Percentiles rank a stretch among this genome's conserved stretches.
These are phyloP conservation scores for Thymallus thymallus DNA, from an alignment of 2,113 vertebrate genomes.

Conservation along the genomic window DNA sequence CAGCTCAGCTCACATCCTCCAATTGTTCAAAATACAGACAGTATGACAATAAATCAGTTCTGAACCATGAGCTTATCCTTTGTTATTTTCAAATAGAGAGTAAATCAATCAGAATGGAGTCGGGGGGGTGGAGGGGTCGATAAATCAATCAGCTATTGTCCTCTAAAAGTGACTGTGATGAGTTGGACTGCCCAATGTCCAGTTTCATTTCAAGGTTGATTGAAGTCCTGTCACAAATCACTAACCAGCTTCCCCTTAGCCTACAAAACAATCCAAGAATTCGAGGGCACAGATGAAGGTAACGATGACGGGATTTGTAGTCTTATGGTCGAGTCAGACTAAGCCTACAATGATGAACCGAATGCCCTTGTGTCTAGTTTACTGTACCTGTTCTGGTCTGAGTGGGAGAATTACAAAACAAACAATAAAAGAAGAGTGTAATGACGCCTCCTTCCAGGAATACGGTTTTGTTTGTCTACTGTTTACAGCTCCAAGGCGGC, in stretches of 20 bases:
- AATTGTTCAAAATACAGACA: background rate
- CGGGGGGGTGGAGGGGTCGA: background rate
- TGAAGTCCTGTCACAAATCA: constrained; percentile 45
- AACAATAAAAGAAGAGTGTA: background rate
- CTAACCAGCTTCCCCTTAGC: background rate
- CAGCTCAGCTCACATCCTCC: background rate
- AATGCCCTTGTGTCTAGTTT: background rate
- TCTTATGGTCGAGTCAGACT: background rate
- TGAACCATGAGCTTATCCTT: background rate
- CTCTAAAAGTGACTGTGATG: background rate
- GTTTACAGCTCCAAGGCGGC: background rate
- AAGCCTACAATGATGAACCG: background rate
- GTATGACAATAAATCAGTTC: background rate
- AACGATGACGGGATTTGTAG: constrained; percentile 45
- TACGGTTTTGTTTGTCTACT: background rate
- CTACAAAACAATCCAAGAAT: constrained; percentile 56
- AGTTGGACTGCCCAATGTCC: background rate
- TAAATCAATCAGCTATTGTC: background rate
- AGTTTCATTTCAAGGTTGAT: constrained; percentile 44
- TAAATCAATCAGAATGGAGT: background rate
- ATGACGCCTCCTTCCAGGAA: background rate
- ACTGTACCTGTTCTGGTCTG: background rate
- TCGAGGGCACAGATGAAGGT: constrained; percentile 36
- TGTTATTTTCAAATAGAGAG: background rate
- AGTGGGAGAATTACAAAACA: constrained; percentile 5